A percentile compares a stretch with the other conserved stretches of the same genome.
Conservation (phyloP, 2,888 invertebrate genomes). For the Meteorus cinctellus region DNA sequence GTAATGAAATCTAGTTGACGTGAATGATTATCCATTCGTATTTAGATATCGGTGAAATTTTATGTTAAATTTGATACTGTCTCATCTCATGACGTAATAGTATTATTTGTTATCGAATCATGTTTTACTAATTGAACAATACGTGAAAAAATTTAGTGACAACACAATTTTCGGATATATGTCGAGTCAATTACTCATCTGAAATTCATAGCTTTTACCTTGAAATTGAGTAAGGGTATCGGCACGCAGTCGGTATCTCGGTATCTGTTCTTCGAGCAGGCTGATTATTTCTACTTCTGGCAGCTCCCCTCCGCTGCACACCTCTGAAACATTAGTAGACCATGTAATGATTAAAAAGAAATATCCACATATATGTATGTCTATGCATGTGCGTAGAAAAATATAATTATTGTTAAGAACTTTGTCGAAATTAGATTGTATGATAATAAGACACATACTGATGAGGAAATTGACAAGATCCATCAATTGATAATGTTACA, state of each 20-base stretch:
- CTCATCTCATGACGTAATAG: too few relatives aligned
- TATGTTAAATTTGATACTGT: too few relatives aligned
- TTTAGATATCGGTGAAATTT: too few relatives aligned
- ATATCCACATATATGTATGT: background rate
- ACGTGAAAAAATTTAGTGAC: background rate
- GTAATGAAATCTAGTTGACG: too few relatives aligned
- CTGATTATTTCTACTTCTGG: conserved; percentile 98
- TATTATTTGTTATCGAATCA: background rate
- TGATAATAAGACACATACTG: too few relatives aligned
- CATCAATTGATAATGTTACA: background rate
- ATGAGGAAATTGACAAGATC: too few relatives aligned
- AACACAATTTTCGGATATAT: background rate
- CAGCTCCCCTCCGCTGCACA: conserved; percentile 93
- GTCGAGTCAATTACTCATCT: conserved; percentile 15
- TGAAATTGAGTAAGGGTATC: conserved; percentile 94
- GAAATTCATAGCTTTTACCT: conserved; percentile 76
- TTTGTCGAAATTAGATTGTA: background rate
- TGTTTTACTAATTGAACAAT: background rate
- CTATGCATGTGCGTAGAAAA: background rate
- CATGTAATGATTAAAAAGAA: conserved; percentile 32
- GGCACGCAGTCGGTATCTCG: conserved; percentile 93
- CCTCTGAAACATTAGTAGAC: conserved; percentile 79
- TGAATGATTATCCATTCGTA: too few relatives aligned
- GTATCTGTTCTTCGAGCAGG: conserved; percentile 95
- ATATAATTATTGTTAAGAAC: background rate